Base-by-base conservation (phyloP, 2,797 vertebrate species). In the Syngnathus acus region DNA sequence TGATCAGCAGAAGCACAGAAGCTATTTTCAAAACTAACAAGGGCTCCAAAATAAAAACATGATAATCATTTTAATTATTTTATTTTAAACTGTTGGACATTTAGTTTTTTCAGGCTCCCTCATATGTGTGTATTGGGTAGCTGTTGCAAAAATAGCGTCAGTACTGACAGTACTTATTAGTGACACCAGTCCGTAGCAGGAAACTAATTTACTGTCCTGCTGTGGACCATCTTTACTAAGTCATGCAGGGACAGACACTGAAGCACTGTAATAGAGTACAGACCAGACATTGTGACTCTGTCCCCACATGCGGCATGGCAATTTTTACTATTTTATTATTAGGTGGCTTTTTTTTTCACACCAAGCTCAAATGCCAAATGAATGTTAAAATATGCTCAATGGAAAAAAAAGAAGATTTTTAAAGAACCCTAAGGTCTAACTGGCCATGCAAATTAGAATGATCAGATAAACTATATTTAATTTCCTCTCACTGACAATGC, bases 1-100 rank as follows among this genome's bases (percentile, higher is more conserved):
- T 85, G 86, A 86, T 83, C 78, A 81, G 86, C 85, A 87, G 88
- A 89, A 92, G 91, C 91, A 91, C 90, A 88, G 88, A 78, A 87
- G 82, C 86, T 73, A 64, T 72, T 57, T 66, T 69, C 68, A 72
- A 65, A 66, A n/a, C 53, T 43, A 43, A 65, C 39, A 51, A 0
- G 23, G 40, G 63, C 61, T 72, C 57, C 40, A 43, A 70, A 61
- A 76, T 42, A 40, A 75, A 78, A 57, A 55, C 48, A 64, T 26
- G 55, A n/a, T 3, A 13, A 51, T n/a, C 32, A 32, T 32, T 55
- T 32, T 6, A 66, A 64, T 40, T 21, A 37, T 17, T 50, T 54
- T 50, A 45, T 72, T 42, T n/a, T 60, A 62, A 62, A 62, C 7
- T 26, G 60, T 43, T 45, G 9, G 39, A 37, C 2, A 6, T 23